These are phyloP conservation scores for Magallana nippona DNA, from an alignment of 2,888 invertebrate species.

Conservation along the genomic window DNA sequence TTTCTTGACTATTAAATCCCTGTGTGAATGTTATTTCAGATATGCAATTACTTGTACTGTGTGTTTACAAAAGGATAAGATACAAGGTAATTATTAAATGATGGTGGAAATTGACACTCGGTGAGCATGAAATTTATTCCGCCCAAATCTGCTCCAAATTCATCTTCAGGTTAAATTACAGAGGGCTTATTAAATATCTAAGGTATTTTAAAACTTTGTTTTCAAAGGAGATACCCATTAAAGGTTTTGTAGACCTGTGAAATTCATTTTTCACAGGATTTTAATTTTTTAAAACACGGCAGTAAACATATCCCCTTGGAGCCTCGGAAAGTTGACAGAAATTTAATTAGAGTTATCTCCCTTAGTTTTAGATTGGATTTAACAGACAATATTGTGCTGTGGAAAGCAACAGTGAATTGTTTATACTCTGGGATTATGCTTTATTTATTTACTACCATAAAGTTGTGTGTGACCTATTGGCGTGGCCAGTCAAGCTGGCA, in stretches of 20 bases:
- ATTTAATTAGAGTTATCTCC: constrained; percentile 19
- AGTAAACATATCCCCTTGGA: neutral
- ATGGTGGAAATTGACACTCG: neutral
- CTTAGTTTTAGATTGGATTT: constrained; percentile 21
- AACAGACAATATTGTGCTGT: neutral
- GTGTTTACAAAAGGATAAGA: constrained; percentile 1
- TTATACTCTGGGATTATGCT: constrained; percentile 11
- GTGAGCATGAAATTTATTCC: constrained; percentile 30
- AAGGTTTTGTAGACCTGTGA: neutral
- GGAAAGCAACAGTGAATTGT: constrained; percentile 11
- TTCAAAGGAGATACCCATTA: neutral
- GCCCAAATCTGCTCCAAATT: neutral
- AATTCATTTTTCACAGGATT: neutral
- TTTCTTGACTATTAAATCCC: neutral
- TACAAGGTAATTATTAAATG: neutral
- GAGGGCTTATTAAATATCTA: neutral
- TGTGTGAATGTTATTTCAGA: constrained; percentile 27
- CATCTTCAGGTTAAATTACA: constrained; percentile 20
- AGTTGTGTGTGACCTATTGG: neutral
- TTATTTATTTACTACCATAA: constrained; percentile 28
- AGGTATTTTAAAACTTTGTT: neutral
- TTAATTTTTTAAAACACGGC: neutral
- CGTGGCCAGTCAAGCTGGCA: neutral
- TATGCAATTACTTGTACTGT: neutral
- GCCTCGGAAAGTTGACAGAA: neutral